Percentiles rank a stretch among this genome's conserved stretches.
Evolutionary conservation across 2,888 invertebrate species (phyloP).

Genomic region (Augiades crinisus): DNA sequence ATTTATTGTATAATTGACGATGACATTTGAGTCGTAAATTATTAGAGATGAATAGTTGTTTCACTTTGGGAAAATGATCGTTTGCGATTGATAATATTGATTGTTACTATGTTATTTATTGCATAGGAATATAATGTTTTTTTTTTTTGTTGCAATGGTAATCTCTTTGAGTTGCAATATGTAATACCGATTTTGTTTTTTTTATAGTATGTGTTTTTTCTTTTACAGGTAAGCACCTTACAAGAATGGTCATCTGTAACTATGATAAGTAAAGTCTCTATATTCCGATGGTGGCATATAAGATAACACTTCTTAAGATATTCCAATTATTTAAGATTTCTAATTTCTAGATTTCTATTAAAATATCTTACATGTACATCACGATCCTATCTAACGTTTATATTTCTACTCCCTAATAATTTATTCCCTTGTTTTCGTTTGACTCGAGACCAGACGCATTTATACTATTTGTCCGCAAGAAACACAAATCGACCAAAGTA

Average conservation of each 20-base stretch:
- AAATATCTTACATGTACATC: no score
- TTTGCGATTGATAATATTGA: not conserved
- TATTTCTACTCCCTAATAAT: no score
- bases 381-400: no score
- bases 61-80: no score
- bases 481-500: conserved; percentile 1
- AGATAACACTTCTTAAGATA: not conserved
- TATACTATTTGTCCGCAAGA: not conserved
- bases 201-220: not conserved
- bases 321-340: no score
- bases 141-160: not conserved
- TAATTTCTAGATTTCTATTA: no score
- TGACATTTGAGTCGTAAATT: conserved; percentile 1
- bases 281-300: no score
- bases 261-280: not conserved
- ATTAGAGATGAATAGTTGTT: not conserved
- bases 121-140: no score
- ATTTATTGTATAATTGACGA: conserved; percentile 2
- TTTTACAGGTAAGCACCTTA: conserved; percentile 9
- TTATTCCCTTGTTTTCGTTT: no score
- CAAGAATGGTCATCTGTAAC: not conserved
- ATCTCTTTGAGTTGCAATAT: no score
- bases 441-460: not conserved
- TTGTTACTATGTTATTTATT: no score
- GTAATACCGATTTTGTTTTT: no score